Conservation (phyloP, 2,113 vertebrate genomes). For the Gambusia holbrooki region DNA sequence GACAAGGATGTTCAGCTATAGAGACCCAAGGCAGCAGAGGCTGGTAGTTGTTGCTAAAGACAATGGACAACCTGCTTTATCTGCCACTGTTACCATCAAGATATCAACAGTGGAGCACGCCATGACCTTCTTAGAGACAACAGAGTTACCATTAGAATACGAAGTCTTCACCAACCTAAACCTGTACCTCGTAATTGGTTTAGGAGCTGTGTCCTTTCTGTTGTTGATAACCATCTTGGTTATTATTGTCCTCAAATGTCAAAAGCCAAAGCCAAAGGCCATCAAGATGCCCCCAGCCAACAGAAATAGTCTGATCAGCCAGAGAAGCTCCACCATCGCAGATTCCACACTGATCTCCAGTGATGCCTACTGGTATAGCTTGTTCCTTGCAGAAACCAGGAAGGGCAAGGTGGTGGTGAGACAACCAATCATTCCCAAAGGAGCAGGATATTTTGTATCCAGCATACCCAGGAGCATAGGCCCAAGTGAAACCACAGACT, state of each 20-base stretch:
- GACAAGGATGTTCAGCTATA: constrained; percentile 78
- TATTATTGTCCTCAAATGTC: constrained; percentile 80
- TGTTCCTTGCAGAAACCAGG: constrained; percentile 81
- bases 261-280: constrained; percentile 76
- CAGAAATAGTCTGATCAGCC: constrained; percentile 76
- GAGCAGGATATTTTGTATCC: constrained; percentile 79
- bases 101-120: constrained; percentile 76
- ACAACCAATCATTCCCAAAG: constrained; percentile 79
- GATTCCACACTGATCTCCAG: constrained; percentile 82
- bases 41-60: constrained; percentile 80
- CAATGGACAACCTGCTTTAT: constrained; percentile 81
- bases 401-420: constrained; percentile 81
- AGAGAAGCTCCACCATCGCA: constrained; percentile 81
- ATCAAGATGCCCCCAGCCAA: constrained; percentile 70
- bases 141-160: constrained; percentile 74
- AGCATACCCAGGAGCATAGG: constrained; percentile 81
- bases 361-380: constrained; percentile 83
- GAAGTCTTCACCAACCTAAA: constrained; percentile 81
- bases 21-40: constrained; percentile 75
- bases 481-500: constrained; percentile 77
- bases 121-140: constrained; percentile 77
- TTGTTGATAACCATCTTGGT: constrained; percentile 80
- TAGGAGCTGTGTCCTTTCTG: constrained; percentile 79
- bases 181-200: constrained; percentile 78
- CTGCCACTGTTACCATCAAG: constrained; percentile 80